Base-by-base conservation (phyloP, 2,888 invertebrate genomes). In the Oegoconia quadripuncta region DNA sequence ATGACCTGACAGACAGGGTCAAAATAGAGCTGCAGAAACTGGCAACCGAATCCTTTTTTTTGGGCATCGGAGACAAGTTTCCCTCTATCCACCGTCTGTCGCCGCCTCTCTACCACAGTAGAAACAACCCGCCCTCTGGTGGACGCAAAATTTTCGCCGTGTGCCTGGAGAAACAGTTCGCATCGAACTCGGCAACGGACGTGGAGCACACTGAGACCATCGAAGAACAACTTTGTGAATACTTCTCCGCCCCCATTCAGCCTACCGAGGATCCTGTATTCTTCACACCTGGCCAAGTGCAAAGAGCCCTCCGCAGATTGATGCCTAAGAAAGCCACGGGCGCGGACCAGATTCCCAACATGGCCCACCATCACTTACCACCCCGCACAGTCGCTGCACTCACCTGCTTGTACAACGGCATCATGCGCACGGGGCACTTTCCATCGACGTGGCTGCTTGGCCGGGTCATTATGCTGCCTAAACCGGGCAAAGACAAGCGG, bases 401-500 rank as follows among this genome's bases (percentile, higher is more conserved):
- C 1, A 18, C 25, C 11, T n/a, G 14, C 7, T 9, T 39, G 1
- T 26, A 8, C 27, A 34, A 34, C 25, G 34, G 8, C 23, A 28
- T 27, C 12, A 12, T 30, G 30, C 32, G 34, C 16, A 34, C 34
- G 17, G 33, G 43, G 0, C 43, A 43, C 15, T 42, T 25, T 17
- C 39, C 39, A 2, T 0, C 20, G 5, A 4, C 5, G 3, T 0
- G n/a, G n/a, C n/a, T n/a, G n/a, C n/a, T n/a, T n/a, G n/a, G 3
- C 27, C 34, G 31, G 22, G 35, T 39, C 2, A 44, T 39, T 0
- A 12, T 44, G 37, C 5, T 43, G 0, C 43, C 43, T 0, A 43
- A 43, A 16, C 39, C 36, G 0, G 42, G 42, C 1, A 39, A 43
- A 11, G 20, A 33, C 12, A 30, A 7, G 13, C n/a, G 4, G 6